Conservation (phyloP, 2,797 vertebrate genomes). For the Leptoclinus maculatus region DNA sequence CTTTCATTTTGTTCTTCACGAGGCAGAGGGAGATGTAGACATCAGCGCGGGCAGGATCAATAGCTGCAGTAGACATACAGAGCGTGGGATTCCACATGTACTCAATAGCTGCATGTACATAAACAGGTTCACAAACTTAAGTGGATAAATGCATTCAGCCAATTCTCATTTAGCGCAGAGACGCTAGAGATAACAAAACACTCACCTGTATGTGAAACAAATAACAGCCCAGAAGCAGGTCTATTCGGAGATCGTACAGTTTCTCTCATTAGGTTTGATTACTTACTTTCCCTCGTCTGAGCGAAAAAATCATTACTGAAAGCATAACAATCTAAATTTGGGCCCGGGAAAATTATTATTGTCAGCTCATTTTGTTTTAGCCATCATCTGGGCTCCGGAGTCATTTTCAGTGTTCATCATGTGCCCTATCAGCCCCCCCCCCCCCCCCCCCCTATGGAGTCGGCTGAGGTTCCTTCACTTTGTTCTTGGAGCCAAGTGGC, state of each 20-base stretch:
- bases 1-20: slow-evolving; percentile 64
- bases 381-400: slow-evolving; percentile 62
- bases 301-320: slow-evolving; percentile 62
- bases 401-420: slow-evolving; percentile 70
- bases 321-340: slow-evolving; percentile 73
- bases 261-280: slow-evolving; percentile 67
- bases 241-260: slow-evolving; percentile 42
- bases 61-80: neutral
- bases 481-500: slow-evolving; percentile 74
- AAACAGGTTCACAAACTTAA: slow-evolving; percentile 44
- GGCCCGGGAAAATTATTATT: slow-evolving; percentile 62
- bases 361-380: slow-evolving; percentile 77
- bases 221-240: slow-evolving; percentile 31
- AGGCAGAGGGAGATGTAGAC: slow-evolving; percentile 35
- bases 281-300: slow-evolving; percentile 56
- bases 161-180: slow-evolving; percentile 55
- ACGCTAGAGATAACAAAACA: slow-evolving; percentile 44
- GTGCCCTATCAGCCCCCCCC: slow-evolving; percentile 56
- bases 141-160: slow-evolving; percentile 32
- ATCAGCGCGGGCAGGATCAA: slow-evolving; percentile 13
- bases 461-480: slow-evolving; percentile 70
- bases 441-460: slow-evolving; percentile 25
- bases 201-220: slow-evolving; percentile 54
- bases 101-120: neutral
- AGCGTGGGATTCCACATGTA: slow-evolving; percentile 16